Evolutionary conservation across 2,797 vertebrate species (phyloP).

Genomic region (Sitta carolinensis): DNA sequence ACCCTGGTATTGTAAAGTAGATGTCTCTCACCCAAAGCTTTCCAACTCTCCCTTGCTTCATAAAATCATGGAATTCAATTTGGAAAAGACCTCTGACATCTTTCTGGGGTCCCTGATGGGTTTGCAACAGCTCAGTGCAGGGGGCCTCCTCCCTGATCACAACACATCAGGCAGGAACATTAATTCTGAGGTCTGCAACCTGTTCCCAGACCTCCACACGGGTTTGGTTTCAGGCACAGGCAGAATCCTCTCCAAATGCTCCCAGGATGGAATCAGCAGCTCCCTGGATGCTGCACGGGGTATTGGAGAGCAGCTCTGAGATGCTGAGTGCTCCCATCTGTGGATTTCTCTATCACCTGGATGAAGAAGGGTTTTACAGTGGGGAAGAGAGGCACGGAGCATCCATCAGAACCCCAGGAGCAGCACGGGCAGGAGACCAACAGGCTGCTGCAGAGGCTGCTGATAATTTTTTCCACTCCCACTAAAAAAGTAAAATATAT

Average conservation of each 20-base stretch:
- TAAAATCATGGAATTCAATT: background rate
- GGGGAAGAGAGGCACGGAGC: background rate
- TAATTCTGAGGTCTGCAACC: background rate
- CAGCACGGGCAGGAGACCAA: background rate
- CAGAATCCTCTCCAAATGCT: background rate
- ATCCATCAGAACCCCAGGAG: constrained; percentile 2
- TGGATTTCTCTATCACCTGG: background rate
- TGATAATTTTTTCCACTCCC: background rate
- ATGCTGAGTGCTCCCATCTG: background rate
- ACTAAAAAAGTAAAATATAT: background rate
- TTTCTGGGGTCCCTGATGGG: background rate
- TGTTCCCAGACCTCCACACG: fast-evolving
- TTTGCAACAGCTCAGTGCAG: background rate
- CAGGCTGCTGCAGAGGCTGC: background rate
- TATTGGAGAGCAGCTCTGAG: background rate
- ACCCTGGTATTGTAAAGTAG: background rate
- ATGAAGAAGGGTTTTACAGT: background rate
- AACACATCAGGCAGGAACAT: background rate
- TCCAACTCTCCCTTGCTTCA: background rate
- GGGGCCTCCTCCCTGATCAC: background rate
- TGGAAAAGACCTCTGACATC: background rate
- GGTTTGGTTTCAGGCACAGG: background rate
- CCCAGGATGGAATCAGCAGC: background rate
- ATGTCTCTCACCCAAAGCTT: background rate
- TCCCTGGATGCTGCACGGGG: background rate